Conservation (phyloP, 1,140 invertebrate genomes). For the Lethrus apterus region DNA sequence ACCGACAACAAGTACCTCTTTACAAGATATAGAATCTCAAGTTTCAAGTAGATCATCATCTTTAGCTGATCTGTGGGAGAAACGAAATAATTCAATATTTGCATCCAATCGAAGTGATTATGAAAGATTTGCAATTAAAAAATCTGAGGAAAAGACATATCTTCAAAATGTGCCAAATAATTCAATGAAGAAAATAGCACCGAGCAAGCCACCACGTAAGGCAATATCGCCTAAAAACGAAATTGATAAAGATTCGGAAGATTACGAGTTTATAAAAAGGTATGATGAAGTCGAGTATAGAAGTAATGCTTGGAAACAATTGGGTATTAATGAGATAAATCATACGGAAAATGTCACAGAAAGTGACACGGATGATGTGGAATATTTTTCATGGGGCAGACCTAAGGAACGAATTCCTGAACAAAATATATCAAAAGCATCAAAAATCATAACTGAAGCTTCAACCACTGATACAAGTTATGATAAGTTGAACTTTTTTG, state of each 20-base stretch:
- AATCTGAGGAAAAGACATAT: slow-evolving; percentile 5
- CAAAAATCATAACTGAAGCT: slow-evolving; percentile 31
- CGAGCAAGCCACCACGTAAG: slow-evolving; percentile 60
- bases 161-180: slow-evolving; percentile 17
- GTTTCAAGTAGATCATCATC: slow-evolving; percentile 26
- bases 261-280: slow-evolving; percentile 45
- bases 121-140: slow-evolving; percentile 25
- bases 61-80: slow-evolving; percentile 8
- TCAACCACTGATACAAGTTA: slow-evolving; percentile 49
- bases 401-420: slow-evolving; percentile 17
- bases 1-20: slow-evolving; percentile 46
- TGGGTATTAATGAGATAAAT: slow-evolving; percentile 62
- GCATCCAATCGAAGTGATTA: slow-evolving; percentile 37
- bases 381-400: slow-evolving; percentile 33
- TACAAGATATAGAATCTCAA: slow-evolving; percentile 43
- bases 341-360: slow-evolving; percentile 49
- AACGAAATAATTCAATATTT: slow-evolving; percentile 24
- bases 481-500: slow-evolving; percentile 72
- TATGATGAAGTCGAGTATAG: slow-evolving; percentile 64
- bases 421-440: slow-evolving; percentile 22
- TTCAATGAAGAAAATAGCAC: slow-evolving; percentile 47
- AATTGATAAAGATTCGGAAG: slow-evolving; percentile 34
- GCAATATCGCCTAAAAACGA: slow-evolving; percentile 40
- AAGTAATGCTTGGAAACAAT: slow-evolving; percentile 68
- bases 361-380: slow-evolving; percentile 35